These are phyloP conservation scores for Gambusia affinis DNA, from an alignment of 2,113 vertebrate genomes.

Conservation along the genomic window DNA sequence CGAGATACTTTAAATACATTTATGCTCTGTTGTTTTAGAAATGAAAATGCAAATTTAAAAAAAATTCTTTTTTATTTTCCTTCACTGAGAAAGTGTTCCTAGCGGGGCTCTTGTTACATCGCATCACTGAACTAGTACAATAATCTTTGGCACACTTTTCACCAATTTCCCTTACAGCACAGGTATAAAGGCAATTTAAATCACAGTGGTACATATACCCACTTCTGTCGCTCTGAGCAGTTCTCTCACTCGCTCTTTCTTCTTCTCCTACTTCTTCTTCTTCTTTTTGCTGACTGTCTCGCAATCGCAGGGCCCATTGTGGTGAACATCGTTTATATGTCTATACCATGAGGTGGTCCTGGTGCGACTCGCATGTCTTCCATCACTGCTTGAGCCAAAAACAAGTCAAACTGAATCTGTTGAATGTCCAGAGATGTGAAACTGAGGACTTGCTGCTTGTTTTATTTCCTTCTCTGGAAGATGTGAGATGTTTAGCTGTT, in stretches of 20 bases:
- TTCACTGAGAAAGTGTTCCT: constrained; percentile 3
- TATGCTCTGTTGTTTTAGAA: background rate
- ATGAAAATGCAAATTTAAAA: background rate
- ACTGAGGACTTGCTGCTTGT: constrained; percentile 36
- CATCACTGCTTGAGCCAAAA: constrained; percentile 61
- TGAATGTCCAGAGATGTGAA: constrained; percentile 50
- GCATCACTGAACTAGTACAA: constrained; percentile 13
- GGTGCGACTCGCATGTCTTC: constrained; percentile 58
- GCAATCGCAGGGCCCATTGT: constrained; percentile 75
- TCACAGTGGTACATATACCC: constrained; percentile 69
- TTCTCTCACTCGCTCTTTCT: constrained; percentile 57
- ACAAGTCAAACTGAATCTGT: constrained; percentile 39
- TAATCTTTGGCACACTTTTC: constrained; percentile 14
- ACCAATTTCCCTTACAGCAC: constrained; percentile 20
- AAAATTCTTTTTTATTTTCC: constrained; percentile 3
- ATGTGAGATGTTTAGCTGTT: constrained; percentile 26
- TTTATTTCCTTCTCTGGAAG: background rate
- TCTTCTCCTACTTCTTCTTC: constrained; percentile 46
- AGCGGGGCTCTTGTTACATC: constrained; percentile 2
- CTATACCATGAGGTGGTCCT: constrained; percentile 59
- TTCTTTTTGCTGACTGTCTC: constrained; percentile 69
- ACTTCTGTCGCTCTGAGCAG: constrained; percentile 64
- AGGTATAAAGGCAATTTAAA: constrained; percentile 76
- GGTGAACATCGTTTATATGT: constrained; percentile 78
- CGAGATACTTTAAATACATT: background rate